phyloP scores from a whole-genome alignment of 2,888 invertebrate species.

The Gisinianus flammeolus region DNA sequence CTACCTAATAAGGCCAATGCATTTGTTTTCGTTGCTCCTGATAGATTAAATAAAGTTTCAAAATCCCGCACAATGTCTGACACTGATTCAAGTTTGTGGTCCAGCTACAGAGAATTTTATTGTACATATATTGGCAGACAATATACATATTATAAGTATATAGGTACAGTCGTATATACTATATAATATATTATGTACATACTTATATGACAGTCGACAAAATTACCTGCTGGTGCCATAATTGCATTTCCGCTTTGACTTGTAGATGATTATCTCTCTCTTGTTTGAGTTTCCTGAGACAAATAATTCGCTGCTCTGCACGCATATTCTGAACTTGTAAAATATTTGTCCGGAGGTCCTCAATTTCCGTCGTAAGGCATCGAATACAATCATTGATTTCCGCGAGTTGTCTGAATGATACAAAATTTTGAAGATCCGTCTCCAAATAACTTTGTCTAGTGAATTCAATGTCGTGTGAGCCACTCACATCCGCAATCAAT shows the following conservation, averaged over 20 bases:
- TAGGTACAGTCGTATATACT: too few relatives aligned
- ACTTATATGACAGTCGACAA: not conserved
- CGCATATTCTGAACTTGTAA: not conserved
- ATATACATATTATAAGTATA: too few relatives aligned
- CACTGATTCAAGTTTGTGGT: not conserved
- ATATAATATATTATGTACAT: too few relatives aligned
- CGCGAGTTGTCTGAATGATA: not conserved
- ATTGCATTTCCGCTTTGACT: not conserved
- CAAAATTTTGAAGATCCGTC: constrained; percentile 2
- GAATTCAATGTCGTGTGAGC: not conserved
- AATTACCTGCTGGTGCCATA: not conserved
- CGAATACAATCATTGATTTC: not conserved
- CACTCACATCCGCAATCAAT: not conserved
- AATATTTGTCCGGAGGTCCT: not conserved
- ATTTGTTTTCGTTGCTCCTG: not conserved
- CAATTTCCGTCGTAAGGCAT: not conserved
- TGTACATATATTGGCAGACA: too few relatives aligned
- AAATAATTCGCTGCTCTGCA: not conserved
- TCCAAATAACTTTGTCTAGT: not conserved
- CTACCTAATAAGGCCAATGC: not conserved
- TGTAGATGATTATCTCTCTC: not conserved
- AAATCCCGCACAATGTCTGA: not conserved
- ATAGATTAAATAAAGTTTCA: not conserved
- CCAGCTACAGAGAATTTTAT: not conserved
- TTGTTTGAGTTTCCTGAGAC: not conserved